Evolutionary conservation across 2,888 invertebrate species (phyloP), one percentile per base, ranked within the genome.

Genomic region (Torymus tubicola): DNA sequence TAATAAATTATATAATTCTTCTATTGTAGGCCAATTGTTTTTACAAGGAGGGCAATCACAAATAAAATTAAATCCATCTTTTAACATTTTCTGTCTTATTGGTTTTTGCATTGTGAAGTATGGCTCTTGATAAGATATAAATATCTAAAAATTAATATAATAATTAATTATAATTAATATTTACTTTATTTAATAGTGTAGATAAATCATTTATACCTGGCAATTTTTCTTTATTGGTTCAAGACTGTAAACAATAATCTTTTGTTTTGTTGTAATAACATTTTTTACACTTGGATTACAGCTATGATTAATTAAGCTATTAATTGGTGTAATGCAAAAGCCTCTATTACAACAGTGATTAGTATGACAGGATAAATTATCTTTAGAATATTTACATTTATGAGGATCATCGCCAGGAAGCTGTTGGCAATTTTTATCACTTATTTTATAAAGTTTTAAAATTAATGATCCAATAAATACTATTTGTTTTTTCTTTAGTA

Each of bases 191-290:
- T 12, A 16, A 50, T n/a, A 42, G 14, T 42, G 10, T 14, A 11
- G 31, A 64, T 42, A 50, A 42, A 31, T 18, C n/a, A 10, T 10
- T 50, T 64, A 14, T 31, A 64, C 64, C 42, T 64, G 31, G 5
- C 16, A n/a, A 64, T 64, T 64, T 64, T 64, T 64, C 8, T 64
- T 31, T 31, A 64, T 64, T n/a, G 64, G 64, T 10, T n/a, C n/a
- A 50, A 64, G 5, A 64, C 42, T 64, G n/a, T 42, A 64, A 31
- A 64, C 5, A 64, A 64, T 64, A 24, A 42, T 50, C n/a, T 64
- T 64, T 42, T 64, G 64, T 21, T 14, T n/a, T 5, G 13, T 42
- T 42, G 64, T 42, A 13, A 42, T 5, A 64, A 64, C 10, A 31
- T 42, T 42, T 42, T 42, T 42, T 64, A 42, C 64, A 42, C 42